phyloP scores from a whole-genome alignment of 2,797 vertebrate genomes.

The Enteromius argenteus region DNA sequence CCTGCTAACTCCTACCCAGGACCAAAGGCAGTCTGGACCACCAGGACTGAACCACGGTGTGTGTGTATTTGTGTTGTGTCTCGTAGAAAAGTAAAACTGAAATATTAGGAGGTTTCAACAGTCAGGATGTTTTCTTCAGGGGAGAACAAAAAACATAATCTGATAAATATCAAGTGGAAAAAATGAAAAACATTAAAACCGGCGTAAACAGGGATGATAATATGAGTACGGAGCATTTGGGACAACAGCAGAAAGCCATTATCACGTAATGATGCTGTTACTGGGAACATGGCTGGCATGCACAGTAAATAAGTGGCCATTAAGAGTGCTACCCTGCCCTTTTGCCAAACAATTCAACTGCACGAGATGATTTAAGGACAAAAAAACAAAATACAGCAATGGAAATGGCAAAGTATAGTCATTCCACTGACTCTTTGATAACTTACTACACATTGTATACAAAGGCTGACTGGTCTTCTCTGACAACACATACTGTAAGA shows the following conservation, averaged over 20 bases:
- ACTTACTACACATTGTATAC: background rate
- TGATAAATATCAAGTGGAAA: constrained; percentile 17
- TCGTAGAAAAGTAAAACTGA: constrained; percentile 8
- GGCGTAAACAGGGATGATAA: background rate
- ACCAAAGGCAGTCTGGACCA: constrained; percentile 43
- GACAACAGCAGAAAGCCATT: constrained; percentile 44
- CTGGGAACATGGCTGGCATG: background rate
- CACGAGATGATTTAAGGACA: constrained; percentile 3
- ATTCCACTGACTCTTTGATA: background rate
- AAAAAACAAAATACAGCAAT: background rate
- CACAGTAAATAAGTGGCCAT: constrained; percentile 11
- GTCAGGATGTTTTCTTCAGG: constrained; percentile 22
- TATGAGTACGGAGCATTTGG: constrained; percentile 8
- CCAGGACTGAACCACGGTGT: constrained; percentile 24
- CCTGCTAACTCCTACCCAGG: constrained; percentile 23
- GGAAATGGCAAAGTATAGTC: background rate
- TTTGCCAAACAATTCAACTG: background rate
- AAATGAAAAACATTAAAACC: background rate
- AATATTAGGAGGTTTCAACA: constrained; percentile 29
- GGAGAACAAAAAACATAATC: constrained; percentile 28
- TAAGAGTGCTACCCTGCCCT: background rate
- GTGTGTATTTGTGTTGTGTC: constrained; percentile 21
- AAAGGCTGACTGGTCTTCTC: background rate
- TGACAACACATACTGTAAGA: background rate
- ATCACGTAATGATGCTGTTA: constrained; percentile 24